Evolutionary conservation across 2,113 vertebrate species (phyloP), one percentile per base, ranked within the genome.

Genomic region (Cyanocitta stelleri): DNA sequence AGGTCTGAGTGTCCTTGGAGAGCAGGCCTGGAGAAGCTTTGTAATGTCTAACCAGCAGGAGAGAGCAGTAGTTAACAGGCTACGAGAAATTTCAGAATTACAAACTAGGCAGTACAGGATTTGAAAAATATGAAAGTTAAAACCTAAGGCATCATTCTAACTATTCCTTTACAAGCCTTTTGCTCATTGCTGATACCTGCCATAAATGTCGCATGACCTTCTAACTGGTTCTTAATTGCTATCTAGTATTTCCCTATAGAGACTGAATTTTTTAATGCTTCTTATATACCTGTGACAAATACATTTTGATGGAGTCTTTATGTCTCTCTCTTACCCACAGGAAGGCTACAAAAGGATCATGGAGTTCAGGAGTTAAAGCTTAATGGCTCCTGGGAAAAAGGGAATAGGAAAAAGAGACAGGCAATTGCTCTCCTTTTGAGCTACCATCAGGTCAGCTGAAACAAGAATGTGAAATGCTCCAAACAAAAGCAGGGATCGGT

Each of bases 261-360:
- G 24, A 62, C 7, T 12, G 35, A 79, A 5, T 41, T 85, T 80
- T 73, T 62, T 5, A 32, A 30, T 29, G 13, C 82, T 89, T 90
- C 54, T 76, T 7, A 44, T 66, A 39, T 11, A 48, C 7, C 4
- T 0, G 0, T 52, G 59, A 44, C 2, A 7, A 77, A 26, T 30
- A 66, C 6, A 56, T 85, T 89, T 86, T 75, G 5, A 26, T 68
- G 71, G 33, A 63, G 5, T 46, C 17, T 55, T 87, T 33, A 35
- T 19, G 16, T 46, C 41, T 89, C 21, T 55, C 9, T 91, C 43
- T 87, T 61, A 51, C 4, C 9, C 17, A 61, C 24, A 63, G 39
- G 23, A 46, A 81, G 81, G 3, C 51, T 78, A 68, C 26, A 30
- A 73, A 86, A 74, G 8, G 8, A 81, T 56, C 30, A 15, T 20